Evolutionary conservation across 2,797 vertebrate species (phyloP).

Genomic region (Naso thynnoides): DNA sequence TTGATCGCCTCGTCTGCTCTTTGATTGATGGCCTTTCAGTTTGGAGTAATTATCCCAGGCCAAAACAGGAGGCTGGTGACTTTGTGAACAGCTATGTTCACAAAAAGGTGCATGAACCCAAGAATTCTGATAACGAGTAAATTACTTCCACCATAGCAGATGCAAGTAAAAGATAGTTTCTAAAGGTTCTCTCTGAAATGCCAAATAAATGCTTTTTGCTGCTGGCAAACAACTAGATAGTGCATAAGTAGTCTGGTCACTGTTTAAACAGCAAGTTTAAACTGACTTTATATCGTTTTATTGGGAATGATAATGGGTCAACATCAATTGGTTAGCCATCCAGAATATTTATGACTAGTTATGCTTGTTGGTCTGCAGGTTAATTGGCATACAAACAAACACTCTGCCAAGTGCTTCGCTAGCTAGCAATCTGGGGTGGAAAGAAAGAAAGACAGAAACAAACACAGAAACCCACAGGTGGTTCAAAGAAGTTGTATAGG

Average conservation of each 20-base stretch:
- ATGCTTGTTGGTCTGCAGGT: no score
- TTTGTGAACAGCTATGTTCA: constrained; percentile 31
- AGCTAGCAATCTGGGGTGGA: no score
- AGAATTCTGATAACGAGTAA: constrained; percentile 12
- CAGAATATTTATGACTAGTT: no score
- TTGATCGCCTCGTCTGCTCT: constrained; percentile 68
- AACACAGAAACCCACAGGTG: no score
- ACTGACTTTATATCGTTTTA: no score
- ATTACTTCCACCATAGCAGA: constrained; percentile 6
- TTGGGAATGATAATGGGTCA: no score
- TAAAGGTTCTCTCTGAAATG: constrained; percentile 23
- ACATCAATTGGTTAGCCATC: no score
- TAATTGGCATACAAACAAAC: no score
- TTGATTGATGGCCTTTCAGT: constrained; percentile 83
- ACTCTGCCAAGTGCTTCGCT: no score
- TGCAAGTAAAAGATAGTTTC: constrained; percentile 4
- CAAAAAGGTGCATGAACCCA: constrained; percentile 5
- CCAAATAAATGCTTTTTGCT: constrained; percentile 12
- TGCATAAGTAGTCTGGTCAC: not conserved
- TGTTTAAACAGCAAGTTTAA: not conserved
- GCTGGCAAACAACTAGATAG: not conserved
- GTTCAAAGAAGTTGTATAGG: no score
- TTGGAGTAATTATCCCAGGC: constrained; percentile 73
- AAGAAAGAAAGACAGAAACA: no score
- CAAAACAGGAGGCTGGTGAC: constrained; percentile 45